These are phyloP conservation scores for Andrena hattorfiana DNA, from an alignment of 2,888 invertebrate species.

Conservation along the genomic window DNA sequence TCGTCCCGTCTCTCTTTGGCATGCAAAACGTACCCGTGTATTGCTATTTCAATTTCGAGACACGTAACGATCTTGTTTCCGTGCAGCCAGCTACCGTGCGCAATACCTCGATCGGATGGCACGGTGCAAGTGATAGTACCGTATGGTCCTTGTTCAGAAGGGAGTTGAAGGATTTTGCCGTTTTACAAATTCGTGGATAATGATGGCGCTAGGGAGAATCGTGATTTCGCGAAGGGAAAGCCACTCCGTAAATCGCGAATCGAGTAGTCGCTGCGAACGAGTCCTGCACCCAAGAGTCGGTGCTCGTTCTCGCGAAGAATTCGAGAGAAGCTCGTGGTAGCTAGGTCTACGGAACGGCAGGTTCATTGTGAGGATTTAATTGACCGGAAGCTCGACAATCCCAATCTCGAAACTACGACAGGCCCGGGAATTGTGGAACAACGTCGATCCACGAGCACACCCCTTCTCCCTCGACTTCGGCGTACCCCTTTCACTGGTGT, in stretches of 20 bases:
- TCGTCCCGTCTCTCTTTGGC: neutral
- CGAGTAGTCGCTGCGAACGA: neutral
- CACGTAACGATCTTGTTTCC: too few species aligned
- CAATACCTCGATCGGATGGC: neutral
- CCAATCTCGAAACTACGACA: constrained; percentile 63
- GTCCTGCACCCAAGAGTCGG: neutral
- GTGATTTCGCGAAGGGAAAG: neutral
- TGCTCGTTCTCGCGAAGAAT: neutral
- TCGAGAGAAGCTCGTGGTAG: neutral
- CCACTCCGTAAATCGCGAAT: neutral
- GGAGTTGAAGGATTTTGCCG: too few species aligned
- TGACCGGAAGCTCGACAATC: constrained; percentile 70
- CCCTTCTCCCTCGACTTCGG: constrained; percentile 62
- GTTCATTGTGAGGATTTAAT: constrained; percentile 67
- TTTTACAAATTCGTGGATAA: neutral
- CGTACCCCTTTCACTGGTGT: constrained; percentile 49
- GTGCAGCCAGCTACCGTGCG: neutral
- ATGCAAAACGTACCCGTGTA: neutral
- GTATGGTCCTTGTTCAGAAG: too few species aligned
- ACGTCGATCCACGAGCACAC: constrained; percentile 58
- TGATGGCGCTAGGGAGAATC: neutral
- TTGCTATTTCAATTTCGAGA: too few species aligned
- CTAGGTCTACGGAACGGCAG: constrained; percentile 29
- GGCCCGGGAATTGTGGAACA: constrained; percentile 62
- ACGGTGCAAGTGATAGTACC: too few species aligned